Base-by-base conservation (phyloP, 2,113 vertebrate species). In the Mola mola region DNA sequence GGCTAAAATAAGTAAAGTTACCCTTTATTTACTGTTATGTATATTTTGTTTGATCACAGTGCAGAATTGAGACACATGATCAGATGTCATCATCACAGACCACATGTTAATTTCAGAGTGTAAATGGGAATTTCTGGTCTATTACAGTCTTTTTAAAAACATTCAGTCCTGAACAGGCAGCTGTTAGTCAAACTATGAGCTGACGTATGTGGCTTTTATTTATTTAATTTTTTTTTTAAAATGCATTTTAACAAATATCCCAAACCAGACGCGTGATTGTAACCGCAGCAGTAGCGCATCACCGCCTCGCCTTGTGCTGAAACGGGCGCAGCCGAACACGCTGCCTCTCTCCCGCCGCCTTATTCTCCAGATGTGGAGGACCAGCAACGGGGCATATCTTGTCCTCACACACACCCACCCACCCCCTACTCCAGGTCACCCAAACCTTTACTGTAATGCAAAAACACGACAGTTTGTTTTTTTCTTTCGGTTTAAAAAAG, bases 261-360 rank as follows among this genome's bases (percentile, higher is more conserved):
- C 46, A 78, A 79, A 81, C 43, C 69, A 55, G 86, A 83, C 75
- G 15, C 74, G 68, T 72, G 87, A 88, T 82, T 85, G 87, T 87
- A 87, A 44, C 49, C 74, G 74, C 75, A 72, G 75, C 55, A 34
- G 66, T 41, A 75, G 72, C 66, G 10, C 25, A 43, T 69, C 78
- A 59, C 80, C 85, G 29, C 63, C 61, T 78, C 79, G 58, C 72
- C 68, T 74, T 81, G 78, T 73, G 60, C 62, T 70, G n/a, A n/a
- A n/a, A 12, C 48, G 2, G 42, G 59, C 66, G 34, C 48, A 61
- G 42, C 13, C 34, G 40, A 37, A 16, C 52, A 6, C 1, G 25
- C 52, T 33, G 76, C 61, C 63, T 62, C 69, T 65, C 29, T 55
- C 43, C 26, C 8, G 28, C 60, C 21, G 83, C 79, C 79, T 84